Evolutionary conservation across 1,140 invertebrate species (phyloP).

Genomic region (Temnothorax curvispinosus): DNA sequence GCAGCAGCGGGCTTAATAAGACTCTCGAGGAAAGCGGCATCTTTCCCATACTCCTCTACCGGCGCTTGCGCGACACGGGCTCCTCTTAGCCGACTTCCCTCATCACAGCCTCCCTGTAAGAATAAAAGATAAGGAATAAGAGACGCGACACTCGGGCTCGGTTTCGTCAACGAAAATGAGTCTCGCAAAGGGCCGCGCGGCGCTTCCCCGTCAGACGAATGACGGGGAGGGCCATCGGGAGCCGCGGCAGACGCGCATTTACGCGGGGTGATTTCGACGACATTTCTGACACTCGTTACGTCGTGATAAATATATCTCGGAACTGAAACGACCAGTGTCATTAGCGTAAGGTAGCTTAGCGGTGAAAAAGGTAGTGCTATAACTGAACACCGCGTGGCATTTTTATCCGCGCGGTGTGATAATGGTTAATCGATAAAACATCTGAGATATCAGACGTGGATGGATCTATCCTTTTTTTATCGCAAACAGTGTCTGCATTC

Average conservation of each 20-base stretch:
- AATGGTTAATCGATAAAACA: constrained; percentile 1
- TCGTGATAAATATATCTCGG: constrained; percentile 7
- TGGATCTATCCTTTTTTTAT: background rate
- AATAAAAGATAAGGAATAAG: constrained; percentile 51
- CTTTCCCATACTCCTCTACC: constrained; percentile 78
- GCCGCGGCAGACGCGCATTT: background rate
- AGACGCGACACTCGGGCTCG: background rate
- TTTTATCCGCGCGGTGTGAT: background rate
- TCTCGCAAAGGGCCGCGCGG: background rate
- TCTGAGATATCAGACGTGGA: background rate
- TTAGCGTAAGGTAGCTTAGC: constrained; percentile 5
- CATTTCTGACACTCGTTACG: constrained; percentile 18
- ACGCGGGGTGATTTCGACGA: constrained; percentile 12
- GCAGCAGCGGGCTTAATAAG: constrained; percentile 82
- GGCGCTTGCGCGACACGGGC: constrained; percentile 76
- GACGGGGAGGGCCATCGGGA: constrained; percentile 12
- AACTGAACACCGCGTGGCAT: background rate
- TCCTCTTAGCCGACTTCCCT: constrained; percentile 83
- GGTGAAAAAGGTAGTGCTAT: background rate
- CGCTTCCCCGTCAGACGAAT: constrained; percentile 1
- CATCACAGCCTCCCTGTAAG: constrained; percentile 81
- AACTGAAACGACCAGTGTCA: background rate
- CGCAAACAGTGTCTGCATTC: too few relatives aligned
- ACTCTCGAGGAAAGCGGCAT: constrained; percentile 80
- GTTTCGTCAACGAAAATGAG: constrained; percentile 31